phyloP scores from a whole-genome alignment of 2,797 vertebrate species.

The Pyrocephalus nanus region DNA sequence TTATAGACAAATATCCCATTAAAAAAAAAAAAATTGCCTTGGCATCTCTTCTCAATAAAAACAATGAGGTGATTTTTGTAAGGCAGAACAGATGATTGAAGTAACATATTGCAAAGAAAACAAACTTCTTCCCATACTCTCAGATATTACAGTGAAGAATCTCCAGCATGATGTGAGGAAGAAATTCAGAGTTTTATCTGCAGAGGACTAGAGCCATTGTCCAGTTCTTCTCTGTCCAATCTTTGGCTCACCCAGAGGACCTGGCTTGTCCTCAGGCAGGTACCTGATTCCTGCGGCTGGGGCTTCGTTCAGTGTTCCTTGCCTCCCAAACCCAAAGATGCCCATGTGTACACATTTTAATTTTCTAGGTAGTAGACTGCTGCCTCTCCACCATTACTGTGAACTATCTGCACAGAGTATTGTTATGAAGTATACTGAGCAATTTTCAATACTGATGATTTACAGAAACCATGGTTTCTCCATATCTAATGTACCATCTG shows the following conservation, averaged over 20 bases:
- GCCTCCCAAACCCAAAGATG: neutral
- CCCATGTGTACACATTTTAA: neutral
- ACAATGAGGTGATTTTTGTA: neutral
- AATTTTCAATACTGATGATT: neutral
- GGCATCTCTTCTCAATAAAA: neutral
- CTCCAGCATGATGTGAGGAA: neutral
- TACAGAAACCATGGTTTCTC: neutral
- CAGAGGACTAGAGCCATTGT: neutral
- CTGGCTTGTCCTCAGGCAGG: rapidly evolving
- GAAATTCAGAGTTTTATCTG: neutral
- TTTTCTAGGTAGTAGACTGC: neutral
- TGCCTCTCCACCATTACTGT: neutral
- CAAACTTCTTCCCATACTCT: neutral
- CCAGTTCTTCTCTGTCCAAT: neutral
- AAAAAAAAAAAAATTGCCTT: neutral
- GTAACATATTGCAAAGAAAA: neutral
- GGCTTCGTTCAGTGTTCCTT: rapidly evolving
- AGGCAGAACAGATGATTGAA: neutral
- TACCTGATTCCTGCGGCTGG: rapidly evolving
- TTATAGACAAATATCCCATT: neutral
- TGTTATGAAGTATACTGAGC: neutral
- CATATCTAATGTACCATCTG: neutral
- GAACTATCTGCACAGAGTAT: neutral
- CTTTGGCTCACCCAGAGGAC: too few relatives aligned
- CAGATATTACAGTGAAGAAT: neutral